Evolutionary conservation across 2,888 invertebrate genomes (phyloP), one percentile per base, ranked within the genome.

Genomic region (Sisyra nigra): DNA sequence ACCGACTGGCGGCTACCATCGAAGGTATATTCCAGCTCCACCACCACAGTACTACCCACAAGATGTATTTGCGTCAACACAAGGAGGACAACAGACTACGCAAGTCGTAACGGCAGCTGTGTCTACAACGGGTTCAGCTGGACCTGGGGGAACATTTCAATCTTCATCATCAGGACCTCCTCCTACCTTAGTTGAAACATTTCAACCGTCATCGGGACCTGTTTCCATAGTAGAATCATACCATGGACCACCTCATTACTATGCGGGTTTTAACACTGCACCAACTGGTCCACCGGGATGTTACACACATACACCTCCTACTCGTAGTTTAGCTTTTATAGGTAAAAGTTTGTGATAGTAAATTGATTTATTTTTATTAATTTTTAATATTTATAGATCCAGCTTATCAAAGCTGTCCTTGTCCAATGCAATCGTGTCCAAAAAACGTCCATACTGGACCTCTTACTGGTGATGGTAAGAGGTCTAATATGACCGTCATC

Each of bases 391-490:
- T 55, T 54, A 40, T 56, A 69, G 67, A 67, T 61, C 62, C 62
- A 58, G 68, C 76, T 62, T 70, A 76, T 61, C 74, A 72, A 57
- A 71, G 74, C 67, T 87, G 88, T 67, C 84, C 87, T 57, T 88
- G 87, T 74, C 85, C 87, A 69, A 77, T 86, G 74, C 85, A 85
- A 72, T 79, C 86, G 76, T 88, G 86, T 88, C 85, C 88, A 88
- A 88, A 88, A 89, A 89, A 89, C 88, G 88, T 82, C 80, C 85
- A 78, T 86, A 86, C 87, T 88, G 88, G 88, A 79, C 87, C 87
- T 84, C 87, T 84, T 87, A 86, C 85, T 87, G 87, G 87, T 85
- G 85, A 84, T 80, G 79, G 81, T 81, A 86, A 85, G 76, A 68
- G 64, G 64, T 63, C 64, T 55, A 58, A 58, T 53, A 58, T 61